phyloP scores from a whole-genome alignment of 1,140 invertebrate genomes.

The Drosophila hydei region DNA sequence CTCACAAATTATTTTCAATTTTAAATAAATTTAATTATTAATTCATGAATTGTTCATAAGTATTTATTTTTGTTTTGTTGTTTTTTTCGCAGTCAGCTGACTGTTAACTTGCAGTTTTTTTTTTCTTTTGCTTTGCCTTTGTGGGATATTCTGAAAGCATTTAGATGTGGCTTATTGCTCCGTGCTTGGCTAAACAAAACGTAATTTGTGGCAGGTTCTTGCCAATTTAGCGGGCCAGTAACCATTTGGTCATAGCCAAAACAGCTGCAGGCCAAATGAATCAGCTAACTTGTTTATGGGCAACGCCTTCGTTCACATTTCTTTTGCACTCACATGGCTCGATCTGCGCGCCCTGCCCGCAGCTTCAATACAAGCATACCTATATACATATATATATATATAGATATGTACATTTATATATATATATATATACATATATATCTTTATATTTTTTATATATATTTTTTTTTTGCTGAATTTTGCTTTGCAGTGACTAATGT shows the following conservation, averaged over 20 bases:
- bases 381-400: neutral
- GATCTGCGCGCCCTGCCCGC: slow-evolving; percentile 2
- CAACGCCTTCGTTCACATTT: slow-evolving; percentile 21
- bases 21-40: too few relatives aligned
- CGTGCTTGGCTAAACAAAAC: neutral
- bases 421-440: neutral
- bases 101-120: neutral
- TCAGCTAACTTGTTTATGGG: slow-evolving; percentile 44
- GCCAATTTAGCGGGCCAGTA: slow-evolving; percentile 9
- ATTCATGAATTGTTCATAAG: too few relatives aligned
- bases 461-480: neutral
- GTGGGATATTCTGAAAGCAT: neutral
- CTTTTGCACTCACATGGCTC: neutral
- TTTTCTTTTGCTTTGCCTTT: too few relatives aligned
- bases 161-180: neutral
- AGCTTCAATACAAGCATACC: neutral
- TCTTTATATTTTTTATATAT: neutral
- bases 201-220: slow-evolving; percentile 20
- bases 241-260: slow-evolving; percentile 18
- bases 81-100: too few relatives aligned
- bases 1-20: too few relatives aligned
- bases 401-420: neutral
- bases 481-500: slow-evolving; percentile 31
- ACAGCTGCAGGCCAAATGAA: slow-evolving; percentile 47
- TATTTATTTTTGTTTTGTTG: too few relatives aligned